Conservation (phyloP, 2,113 vertebrate genomes). For the Pelodiscus sinensis region DNA sequence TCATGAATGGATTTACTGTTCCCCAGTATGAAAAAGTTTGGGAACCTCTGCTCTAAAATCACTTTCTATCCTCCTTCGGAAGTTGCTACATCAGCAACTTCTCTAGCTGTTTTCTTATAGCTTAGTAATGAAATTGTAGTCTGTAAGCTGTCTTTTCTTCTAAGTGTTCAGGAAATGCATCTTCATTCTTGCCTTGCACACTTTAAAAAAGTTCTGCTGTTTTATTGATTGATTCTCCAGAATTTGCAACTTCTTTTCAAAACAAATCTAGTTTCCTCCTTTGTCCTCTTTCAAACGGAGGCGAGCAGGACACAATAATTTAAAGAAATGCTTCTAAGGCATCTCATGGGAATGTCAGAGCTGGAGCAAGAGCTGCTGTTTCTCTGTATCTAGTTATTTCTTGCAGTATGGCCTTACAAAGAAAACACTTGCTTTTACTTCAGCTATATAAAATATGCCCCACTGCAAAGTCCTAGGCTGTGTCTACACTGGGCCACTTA, state of each 20-base stretch:
- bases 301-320: constrained; percentile 25
- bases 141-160: constrained; percentile 57
- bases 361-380: constrained; percentile 1
- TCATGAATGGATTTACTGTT: too few relatives aligned
- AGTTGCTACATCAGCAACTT: constrained; percentile 42
- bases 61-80: constrained; percentile 37
- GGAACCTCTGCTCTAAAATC: constrained; percentile 8
- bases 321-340: constrained; percentile 1
- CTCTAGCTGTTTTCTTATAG: constrained; percentile 53
- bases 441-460: background rate
- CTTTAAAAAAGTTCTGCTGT: constrained; percentile 48
- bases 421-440: background rate
- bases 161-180: constrained; percentile 60
- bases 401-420: constrained; percentile 2
- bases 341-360: background rate
- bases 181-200: constrained; percentile 60
- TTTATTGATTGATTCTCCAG: constrained; percentile 65
- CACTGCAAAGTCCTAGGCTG: background rate
- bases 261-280: constrained; percentile 36
- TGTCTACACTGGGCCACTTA: too few relatives aligned
- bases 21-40: too few relatives aligned
- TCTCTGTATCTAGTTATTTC: background rate
- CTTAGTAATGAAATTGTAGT: constrained; percentile 63
- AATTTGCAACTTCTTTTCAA: constrained; percentile 57
- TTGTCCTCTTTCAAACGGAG: constrained; percentile 24